A percentile compares a stretch with the other conserved stretches of the same genome.
These are phyloP conservation scores for Halichoeres trimaculatus DNA, from an alignment of 2,113 vertebrate species.

Conservation along the genomic window DNA sequence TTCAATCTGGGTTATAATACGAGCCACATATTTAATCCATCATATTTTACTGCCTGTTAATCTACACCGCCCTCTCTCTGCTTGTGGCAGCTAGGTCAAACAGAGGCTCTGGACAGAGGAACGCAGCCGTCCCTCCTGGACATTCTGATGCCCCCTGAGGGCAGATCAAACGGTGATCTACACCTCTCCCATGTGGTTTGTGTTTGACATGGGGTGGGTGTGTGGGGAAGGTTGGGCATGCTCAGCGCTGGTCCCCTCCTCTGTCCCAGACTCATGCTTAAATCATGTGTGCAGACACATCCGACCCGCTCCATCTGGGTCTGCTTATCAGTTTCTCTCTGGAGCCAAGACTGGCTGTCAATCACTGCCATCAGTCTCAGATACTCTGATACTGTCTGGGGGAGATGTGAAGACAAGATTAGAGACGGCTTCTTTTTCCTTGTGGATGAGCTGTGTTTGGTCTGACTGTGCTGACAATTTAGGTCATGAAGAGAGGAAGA, in stretches of 20 bases:
- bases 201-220: constrained; percentile 55
- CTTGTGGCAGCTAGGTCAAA: constrained; percentile 30
- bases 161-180: constrained; percentile 71
- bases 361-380: constrained; percentile 42
- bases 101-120: constrained; percentile 41
- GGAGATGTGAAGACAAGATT: constrained; percentile 33
- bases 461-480: constrained; percentile 35
- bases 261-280: constrained; percentile 63
- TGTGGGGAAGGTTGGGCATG: not conserved
- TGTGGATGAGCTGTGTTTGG: constrained; percentile 12
- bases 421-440: constrained; percentile 20
- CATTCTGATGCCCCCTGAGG: constrained; percentile 44
- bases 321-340: constrained; percentile 63
- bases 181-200: constrained; percentile 72
- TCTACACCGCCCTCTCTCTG: not conserved
- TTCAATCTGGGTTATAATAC: constrained; percentile 16
- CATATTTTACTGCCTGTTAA: constrained; percentile 18
- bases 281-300: constrained; percentile 69
- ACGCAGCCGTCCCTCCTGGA: constrained; percentile 22
- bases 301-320: constrained; percentile 71
- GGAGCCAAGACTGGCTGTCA: constrained; percentile 57
- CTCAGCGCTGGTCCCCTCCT: constrained; percentile 14
- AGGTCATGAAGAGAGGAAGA: constrained; percentile 35
- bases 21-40: constrained; percentile 26
- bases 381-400: constrained; percentile 33